These are phyloP conservation scores for Aix galericulata DNA, from an alignment of 2,113 vertebrate genomes.

Conservation along the genomic window DNA sequence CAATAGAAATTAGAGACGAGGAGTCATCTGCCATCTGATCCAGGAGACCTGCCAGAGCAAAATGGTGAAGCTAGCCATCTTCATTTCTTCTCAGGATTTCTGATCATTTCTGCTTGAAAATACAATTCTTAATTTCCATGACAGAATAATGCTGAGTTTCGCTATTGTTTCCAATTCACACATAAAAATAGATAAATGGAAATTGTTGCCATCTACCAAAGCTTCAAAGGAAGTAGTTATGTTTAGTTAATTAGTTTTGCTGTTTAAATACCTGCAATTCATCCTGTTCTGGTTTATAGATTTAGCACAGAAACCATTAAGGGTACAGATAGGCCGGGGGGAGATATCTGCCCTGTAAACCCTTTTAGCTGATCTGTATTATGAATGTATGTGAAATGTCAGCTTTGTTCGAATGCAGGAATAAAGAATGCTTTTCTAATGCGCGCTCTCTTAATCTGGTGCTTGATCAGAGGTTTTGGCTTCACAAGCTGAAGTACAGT, in stretches of 20 bases:
- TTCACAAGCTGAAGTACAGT: constrained; percentile 7
- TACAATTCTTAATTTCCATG: constrained; percentile 6
- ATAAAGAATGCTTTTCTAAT: constrained; percentile 43
- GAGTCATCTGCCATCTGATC: neutral
- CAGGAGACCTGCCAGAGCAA: neutral
- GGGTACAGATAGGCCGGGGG: neutral
- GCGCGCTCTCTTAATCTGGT: neutral
- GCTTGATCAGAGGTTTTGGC: constrained; percentile 29
- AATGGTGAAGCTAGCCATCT: neutral
- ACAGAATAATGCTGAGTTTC: constrained; percentile 10
- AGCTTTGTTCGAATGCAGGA: constrained; percentile 21
- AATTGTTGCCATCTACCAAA: neutral
- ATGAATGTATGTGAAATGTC: constrained; percentile 25
- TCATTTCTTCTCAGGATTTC: neutral
- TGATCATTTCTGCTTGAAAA: neutral
- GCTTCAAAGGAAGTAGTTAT: constrained; percentile 49
- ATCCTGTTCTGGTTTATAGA: neutral
- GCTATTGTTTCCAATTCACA: constrained; percentile 21
- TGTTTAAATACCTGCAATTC: constrained; percentile 34
- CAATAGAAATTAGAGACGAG: neutral
- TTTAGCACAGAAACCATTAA: constrained; percentile 39
- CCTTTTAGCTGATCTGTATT: constrained; percentile 14
- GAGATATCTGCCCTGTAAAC: neutral
- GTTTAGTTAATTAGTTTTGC: constrained; percentile 54
- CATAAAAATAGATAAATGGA: constrained; percentile 40